These are phyloP conservation scores for Aleiodes leptofemur DNA, from an alignment of 2,888 invertebrate species.

Conservation along the genomic window DNA sequence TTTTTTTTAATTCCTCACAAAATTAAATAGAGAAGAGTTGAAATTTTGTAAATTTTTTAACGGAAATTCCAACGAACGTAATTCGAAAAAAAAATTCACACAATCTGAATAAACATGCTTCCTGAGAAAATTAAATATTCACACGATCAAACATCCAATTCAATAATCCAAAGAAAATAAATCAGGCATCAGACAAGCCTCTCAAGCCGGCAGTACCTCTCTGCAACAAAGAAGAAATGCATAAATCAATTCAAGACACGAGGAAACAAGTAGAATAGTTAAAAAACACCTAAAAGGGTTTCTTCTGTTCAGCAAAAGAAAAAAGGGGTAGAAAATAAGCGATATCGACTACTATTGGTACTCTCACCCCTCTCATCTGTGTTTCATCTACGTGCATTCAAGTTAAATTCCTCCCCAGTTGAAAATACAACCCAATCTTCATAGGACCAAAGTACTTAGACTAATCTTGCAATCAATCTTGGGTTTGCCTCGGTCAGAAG, in stretches of 20 bases:
- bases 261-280: conserved; percentile 44
- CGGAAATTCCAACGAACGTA: not conserved
- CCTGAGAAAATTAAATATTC: conserved; percentile 26
- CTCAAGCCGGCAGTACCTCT: not conserved
- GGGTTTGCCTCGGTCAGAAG: conserved; percentile 64
- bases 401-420: conserved; percentile 41
- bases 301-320: not conserved
- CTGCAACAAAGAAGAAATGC: conserved; percentile 6
- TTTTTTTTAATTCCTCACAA: too few relatives aligned
- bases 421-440: conserved; percentile 50
- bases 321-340: conserved; percentile 21
- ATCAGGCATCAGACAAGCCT: not conserved
- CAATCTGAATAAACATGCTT: not conserved
- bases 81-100: not conserved
- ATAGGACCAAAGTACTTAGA: conserved; percentile 62
- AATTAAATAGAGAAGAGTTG: too few relatives aligned
- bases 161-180: conserved; percentile 2
- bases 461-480: conserved; percentile 73
- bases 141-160: conserved; percentile 6
- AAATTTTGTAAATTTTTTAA: not conserved
- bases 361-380: conserved; percentile 33
- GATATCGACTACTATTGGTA: conserved; percentile 38
- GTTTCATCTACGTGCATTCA: conserved; percentile 52
- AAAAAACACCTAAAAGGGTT: conserved; percentile 36
- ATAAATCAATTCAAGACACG: conserved; percentile 40